Evolutionary conservation across 1,140 invertebrate species (phyloP).

Genomic region (Aradophagus sp.): DNA sequence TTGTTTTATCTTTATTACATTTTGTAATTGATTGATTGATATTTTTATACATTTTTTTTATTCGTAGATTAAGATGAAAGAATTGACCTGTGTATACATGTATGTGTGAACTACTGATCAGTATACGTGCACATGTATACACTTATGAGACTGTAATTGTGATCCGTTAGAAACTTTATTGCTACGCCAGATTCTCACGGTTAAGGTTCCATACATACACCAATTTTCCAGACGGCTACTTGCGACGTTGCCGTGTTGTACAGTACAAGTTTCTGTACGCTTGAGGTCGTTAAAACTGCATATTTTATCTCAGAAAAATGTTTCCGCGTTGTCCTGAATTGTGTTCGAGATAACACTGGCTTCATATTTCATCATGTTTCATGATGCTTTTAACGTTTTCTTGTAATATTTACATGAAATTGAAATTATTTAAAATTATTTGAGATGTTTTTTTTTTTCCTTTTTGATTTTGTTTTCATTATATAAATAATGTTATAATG

Average conservation of each 20-base stretch:
- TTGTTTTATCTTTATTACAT: background rate
- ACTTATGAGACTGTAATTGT: too few relatives aligned
- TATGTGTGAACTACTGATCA: too few relatives aligned
- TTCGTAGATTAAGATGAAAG: too few relatives aligned
- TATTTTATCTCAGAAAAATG: constrained; percentile 18
- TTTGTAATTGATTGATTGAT: background rate
- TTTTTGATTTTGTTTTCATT: too few relatives aligned
- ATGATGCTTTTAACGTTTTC: background rate
- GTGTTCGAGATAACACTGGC: constrained; percentile 6
- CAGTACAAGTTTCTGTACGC: constrained; percentile 15
- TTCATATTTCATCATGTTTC: background rate
- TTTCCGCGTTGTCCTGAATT: constrained; percentile 32
- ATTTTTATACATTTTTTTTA: too few relatives aligned
- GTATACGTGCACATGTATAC: too few relatives aligned
- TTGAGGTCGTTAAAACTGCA: constrained; percentile 8
- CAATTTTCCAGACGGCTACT: constrained; percentile 40
- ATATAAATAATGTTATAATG: too few relatives aligned
- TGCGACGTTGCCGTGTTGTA: constrained; percentile 28
- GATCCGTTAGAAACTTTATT: constrained; percentile 37
- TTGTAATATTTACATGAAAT: background rate
- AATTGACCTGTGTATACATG: too few relatives aligned
- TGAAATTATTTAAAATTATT: too few relatives aligned
- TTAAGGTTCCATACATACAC: constrained; percentile 41
- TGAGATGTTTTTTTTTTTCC: too few relatives aligned
- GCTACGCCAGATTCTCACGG: constrained; percentile 45